phyloP scores from a whole-genome alignment of 2,797 vertebrate species.

The Huso huso region DNA sequence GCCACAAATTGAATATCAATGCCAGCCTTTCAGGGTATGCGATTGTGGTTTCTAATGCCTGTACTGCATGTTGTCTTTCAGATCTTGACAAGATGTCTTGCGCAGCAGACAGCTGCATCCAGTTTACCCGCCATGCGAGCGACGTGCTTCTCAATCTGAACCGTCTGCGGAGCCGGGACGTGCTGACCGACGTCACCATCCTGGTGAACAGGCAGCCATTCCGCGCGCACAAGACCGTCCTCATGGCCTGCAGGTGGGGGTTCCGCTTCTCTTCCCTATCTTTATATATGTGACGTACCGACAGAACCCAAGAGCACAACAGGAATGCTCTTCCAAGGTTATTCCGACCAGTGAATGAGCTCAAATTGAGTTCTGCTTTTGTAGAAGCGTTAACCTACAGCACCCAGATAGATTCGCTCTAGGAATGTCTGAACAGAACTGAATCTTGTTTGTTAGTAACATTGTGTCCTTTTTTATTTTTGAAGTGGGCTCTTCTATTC shows the following conservation, averaged over 20 bases:
- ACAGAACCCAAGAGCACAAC: neutral
- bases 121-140: slow-evolving; percentile 96
- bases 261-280: neutral
- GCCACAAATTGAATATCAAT: slow-evolving; percentile 4
- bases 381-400: too few relatives aligned
- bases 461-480: slow-evolving; percentile 15
- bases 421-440: neutral
- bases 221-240: slow-evolving; percentile 93
- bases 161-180: slow-evolving; percentile 86
- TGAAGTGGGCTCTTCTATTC: slow-evolving; percentile 90
- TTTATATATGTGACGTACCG: neutral
- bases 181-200: slow-evolving; percentile 94
- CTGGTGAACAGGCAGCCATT: slow-evolving; percentile 94
- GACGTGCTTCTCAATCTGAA: slow-evolving; percentile 96
- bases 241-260: slow-evolving; percentile 94
- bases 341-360: neutral
- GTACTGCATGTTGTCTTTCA: slow-evolving; percentile 7
- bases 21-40: neutral
- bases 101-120: slow-evolving; percentile 94
- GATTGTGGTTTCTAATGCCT: neutral
- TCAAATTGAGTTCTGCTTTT: too few relatives aligned
- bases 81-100: slow-evolving; percentile 84
- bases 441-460: neutral
- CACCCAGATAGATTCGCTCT: too few relatives aligned
- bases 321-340: neutral